A percentile compares a stretch with the other conserved stretches of the same genome.
Evolutionary conservation across 2,113 vertebrate species (phyloP).

Genomic region (Alectura lathami): DNA sequence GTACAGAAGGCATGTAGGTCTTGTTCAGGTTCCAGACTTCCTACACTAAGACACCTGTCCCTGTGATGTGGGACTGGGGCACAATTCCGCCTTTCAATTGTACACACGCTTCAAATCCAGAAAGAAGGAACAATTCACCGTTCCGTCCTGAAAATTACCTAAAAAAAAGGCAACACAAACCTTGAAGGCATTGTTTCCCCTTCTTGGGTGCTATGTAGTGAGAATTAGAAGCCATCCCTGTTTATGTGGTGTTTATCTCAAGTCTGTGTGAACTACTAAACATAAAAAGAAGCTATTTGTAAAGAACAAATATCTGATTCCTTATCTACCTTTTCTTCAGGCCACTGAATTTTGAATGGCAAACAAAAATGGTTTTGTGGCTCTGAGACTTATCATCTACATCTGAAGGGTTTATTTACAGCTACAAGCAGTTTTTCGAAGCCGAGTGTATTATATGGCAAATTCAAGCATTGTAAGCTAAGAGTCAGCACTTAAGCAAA

Average conservation of each 20-base stretch:
- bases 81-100: not conserved
- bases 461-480: conserved; percentile 36
- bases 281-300: conserved; percentile 26
- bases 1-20: not conserved
- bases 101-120: not conserved
- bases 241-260: conserved; percentile 27
- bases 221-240: not conserved
- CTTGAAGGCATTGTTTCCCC: not conserved
- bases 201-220: not conserved
- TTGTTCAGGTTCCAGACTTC: not conserved
- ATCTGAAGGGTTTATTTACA: conserved; percentile 49
- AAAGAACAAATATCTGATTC: conserved; percentile 37
- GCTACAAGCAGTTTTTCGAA: conserved; percentile 25
- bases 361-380: conserved; percentile 52
- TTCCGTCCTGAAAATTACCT: not conserved
- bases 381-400: conserved; percentile 38
- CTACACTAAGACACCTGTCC: not conserved
- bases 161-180: not conserved
- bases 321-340: conserved; percentile 39
- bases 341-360: conserved; percentile 34
- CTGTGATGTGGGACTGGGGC: too few species aligned
- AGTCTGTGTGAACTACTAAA: not conserved
- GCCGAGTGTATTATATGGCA: not conserved
- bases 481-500: conserved; percentile 48
- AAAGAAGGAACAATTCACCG: not conserved